phyloP scores from a whole-genome alignment of 1,140 invertebrate genomes.

The Diachasmimorpha longicaudata region DNA sequence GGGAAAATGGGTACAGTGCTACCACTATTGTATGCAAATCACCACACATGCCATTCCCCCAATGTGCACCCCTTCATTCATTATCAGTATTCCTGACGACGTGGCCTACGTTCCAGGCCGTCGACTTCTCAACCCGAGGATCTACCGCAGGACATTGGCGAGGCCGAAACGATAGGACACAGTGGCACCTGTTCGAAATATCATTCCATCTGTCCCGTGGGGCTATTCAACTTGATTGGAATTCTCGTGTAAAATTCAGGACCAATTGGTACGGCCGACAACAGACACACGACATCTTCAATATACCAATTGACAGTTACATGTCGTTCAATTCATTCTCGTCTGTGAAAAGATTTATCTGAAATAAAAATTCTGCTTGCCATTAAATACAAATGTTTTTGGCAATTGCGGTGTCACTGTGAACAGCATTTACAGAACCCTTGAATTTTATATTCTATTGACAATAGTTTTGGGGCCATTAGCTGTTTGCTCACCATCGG shows the following conservation, averaged over 20 bases:
- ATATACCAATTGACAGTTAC: background rate
- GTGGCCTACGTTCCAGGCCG: constrained; percentile 44
- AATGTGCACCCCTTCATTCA: background rate
- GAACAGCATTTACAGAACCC: too few relatives aligned
- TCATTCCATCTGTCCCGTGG: constrained; percentile 53
- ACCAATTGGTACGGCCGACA: background rate
- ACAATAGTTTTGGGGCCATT: too few relatives aligned
- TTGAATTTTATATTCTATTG: too few relatives aligned
- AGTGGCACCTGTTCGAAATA: constrained; percentile 56
- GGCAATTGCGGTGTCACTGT: too few relatives aligned
- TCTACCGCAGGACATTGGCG: constrained; percentile 51
- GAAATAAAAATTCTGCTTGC: background rate
- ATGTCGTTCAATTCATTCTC: background rate
- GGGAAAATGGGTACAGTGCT: background rate
- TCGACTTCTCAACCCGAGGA: constrained; percentile 52
- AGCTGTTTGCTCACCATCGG: too few relatives aligned
- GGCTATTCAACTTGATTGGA: constrained; percentile 60
- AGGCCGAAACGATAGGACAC: constrained; percentile 55
- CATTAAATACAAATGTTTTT: too few relatives aligned
- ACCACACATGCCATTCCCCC: background rate
- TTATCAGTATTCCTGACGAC: constrained; percentile 10
- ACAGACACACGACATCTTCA: background rate
- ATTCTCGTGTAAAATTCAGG: constrained; percentile 31
- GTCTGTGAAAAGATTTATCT: constrained; percentile 15
- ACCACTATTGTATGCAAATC: background rate